Conservation (phyloP, 2,113 vertebrate species). For the Chionodraco myersi region DNA sequence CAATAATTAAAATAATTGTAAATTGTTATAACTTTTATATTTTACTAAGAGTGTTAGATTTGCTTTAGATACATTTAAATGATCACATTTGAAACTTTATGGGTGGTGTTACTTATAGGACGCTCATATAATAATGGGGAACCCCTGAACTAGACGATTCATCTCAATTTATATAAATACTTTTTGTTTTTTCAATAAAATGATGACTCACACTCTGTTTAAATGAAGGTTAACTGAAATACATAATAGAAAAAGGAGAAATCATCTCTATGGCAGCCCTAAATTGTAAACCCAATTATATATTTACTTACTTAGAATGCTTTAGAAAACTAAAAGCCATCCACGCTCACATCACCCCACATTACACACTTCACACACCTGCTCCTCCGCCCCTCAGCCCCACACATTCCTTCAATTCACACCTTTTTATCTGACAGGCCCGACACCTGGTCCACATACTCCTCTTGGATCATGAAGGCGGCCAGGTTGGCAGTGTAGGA, state of each 20-base stretch:
- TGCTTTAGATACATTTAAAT: background rate
- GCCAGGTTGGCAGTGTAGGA: conserved; percentile 99
- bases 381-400: conserved; percentile 27
- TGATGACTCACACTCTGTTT: too few species aligned
- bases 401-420: conserved; percentile 40
- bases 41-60: too few species aligned
- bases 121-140: too few species aligned
- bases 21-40: too few species aligned
- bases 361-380: conserved; percentile 30
- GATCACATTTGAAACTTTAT: background rate
- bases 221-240: background rate
- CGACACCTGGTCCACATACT: conserved; percentile 99
- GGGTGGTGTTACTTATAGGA: background rate
- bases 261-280: background rate
- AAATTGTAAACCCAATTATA: background rate
- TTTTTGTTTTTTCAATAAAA: too few species aligned
- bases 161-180: too few species aligned
- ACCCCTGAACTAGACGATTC: too few species aligned
- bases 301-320: background rate
- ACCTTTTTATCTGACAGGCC: conserved; percentile 99
- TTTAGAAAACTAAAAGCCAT: conserved; percentile 50
- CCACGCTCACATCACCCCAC: conserved; percentile 33
- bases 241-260: background rate
- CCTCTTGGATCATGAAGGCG: conserved; percentile 99
- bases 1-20: too few species aligned